A percentile compares a stretch with the other conserved stretches of the same genome.
phyloP scores from a whole-genome alignment of 2,113 vertebrate species.

The Morphnarchus princeps region DNA sequence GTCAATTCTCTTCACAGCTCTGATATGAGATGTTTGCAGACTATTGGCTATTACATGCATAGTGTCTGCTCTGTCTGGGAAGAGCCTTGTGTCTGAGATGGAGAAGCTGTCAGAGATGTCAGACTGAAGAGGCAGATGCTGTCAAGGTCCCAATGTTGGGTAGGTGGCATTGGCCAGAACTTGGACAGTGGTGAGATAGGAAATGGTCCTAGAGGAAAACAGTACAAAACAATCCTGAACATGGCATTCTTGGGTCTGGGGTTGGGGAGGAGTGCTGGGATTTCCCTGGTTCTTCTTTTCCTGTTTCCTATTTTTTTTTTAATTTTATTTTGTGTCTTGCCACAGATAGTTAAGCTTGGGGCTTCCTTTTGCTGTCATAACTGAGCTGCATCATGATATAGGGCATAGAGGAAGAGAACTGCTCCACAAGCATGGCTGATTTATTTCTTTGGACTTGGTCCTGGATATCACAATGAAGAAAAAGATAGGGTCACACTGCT shows the following conservation, averaged over 20 bases:
- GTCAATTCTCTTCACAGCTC: background rate
- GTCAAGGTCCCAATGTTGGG: background rate
- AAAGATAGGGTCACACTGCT: background rate
- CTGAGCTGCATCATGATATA: background rate
- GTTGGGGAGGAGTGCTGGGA: background rate
- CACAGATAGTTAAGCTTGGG: background rate
- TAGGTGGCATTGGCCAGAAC: background rate
- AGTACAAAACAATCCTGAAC: background rate
- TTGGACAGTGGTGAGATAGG: background rate
- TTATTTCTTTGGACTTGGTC: background rate
- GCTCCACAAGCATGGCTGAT: background rate
- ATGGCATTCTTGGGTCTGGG: background rate
- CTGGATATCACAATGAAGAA: background rate
- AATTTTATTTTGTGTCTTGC: background rate
- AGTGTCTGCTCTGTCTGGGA: background rate
- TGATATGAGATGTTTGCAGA: background rate
- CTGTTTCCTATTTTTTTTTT: background rate
- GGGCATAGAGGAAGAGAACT: background rate
- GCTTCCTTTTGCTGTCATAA: background rate
- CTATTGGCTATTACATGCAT: rapidly evolving
- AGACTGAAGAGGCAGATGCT: background rate
- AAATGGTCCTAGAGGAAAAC: background rate
- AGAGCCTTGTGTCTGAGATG: background rate
- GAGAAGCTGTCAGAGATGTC: background rate
- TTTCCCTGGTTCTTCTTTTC: background rate